Conservation (phyloP, 2,797 vertebrate genomes). For the Lagorchestes hirsutus region DNA sequence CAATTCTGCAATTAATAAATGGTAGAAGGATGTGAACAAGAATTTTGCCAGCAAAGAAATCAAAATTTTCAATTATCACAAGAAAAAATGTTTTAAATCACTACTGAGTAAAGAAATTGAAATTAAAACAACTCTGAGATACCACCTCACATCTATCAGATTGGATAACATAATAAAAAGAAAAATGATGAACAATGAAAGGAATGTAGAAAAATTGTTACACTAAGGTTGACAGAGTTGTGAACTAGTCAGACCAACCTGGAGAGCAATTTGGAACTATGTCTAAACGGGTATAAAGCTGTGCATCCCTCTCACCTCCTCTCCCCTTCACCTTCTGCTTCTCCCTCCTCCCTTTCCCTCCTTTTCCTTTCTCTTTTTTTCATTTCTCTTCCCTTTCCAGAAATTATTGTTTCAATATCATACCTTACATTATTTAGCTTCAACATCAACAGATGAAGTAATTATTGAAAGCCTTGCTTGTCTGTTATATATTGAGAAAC, state of each 20-base stretch:
- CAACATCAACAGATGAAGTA: background rate
- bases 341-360: background rate
- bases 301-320: background rate
- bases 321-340: rapidly evolving
- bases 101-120: background rate
- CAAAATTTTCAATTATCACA: background rate
- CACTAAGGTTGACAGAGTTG: background rate
- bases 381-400: too few species aligned
- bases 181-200: background rate
- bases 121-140: background rate
- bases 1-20: background rate
- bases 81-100: background rate
- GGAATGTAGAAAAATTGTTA: background rate
- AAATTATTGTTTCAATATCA: background rate
- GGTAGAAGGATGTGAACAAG: background rate
- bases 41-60: background rate
- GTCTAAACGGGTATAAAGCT: background rate
- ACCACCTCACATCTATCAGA: background rate
- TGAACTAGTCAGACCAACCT: background rate
- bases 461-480: background rate
- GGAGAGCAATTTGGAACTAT: background rate
- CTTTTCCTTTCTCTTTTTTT: too few species aligned
- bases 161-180: background rate
- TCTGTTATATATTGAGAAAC: too few species aligned
- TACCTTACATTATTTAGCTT: background rate